Evolutionary conservation across 2,113 vertebrate genomes (phyloP), one percentile per base, ranked within the genome.

Genomic region (Turdus rufiventris): DNA sequence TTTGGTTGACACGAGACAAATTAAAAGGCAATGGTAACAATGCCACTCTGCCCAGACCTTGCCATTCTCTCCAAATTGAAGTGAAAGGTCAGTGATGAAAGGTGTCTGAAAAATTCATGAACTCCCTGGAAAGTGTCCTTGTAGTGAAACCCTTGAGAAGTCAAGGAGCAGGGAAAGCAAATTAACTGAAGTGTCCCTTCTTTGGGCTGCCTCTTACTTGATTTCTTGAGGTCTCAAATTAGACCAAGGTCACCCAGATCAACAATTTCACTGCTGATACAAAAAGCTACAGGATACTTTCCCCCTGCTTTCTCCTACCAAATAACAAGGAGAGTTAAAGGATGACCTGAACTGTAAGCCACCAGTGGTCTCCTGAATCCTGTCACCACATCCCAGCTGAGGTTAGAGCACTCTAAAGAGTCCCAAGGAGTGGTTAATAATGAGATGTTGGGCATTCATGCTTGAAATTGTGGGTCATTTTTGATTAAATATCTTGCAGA

Each of bases 401-500:
- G 83, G 23, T 63, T 42, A 78, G 60, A 82, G 70, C 28, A 45
- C 38, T 89, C 36, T 8, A 60, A 93, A 77, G 57, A 34, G 63
- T 94, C 75, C 53, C 84, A 95, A 75, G 70, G n/a, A 91, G 88
- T 78, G 66, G 60, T 79, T 97, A 96, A 95, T 95, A 96, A 97
- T 73, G 68, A 81, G 63, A 94, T 77, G 87, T 67, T 93, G 89
- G 57, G 92, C 97, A 97, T 34, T 96, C 92, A 94, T 96, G 95
- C 97, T 95, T 98, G 96, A 98, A 98, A 98, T 97, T 97, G 93
- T 89, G 93, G 97, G 93, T 98, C 96, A 97, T 94, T 97, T 98
- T 97, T 97, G 94, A 98, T 98, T 98, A 98, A 98, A 93, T 47
- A 75, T 83, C 94, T 85, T 75, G 60, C 82, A 74, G 84, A 91